Base-by-base conservation (phyloP, 2,888 invertebrate genomes). In the Xestia sexstrigata region DNA sequence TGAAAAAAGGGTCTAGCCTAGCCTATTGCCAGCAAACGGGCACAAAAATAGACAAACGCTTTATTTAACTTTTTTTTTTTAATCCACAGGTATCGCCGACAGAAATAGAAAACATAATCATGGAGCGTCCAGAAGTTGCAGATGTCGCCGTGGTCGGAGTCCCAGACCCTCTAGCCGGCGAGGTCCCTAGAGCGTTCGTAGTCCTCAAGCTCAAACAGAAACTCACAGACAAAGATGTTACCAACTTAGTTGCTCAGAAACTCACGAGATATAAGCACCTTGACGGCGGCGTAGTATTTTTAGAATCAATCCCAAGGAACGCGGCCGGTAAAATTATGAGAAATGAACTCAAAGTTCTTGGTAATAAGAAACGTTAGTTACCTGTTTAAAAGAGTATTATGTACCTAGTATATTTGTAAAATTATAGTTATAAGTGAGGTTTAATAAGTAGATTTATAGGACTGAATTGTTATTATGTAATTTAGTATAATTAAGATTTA, bases 81-180 rank as follows among this genome's bases (percentile, higher is more conserved):
- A 20, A n/a, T 74, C 89, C 88, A 83, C 95, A 98, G 98, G 98
- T 99, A 47, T 98, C 99, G 0, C 99, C 99, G 39, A 98, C 98
- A 4, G 99, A 99, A 95, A 93, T 99, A 78, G 99, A 99, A 94
- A 98, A 97, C 85, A 92, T 98, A 11, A 97, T 99, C 63, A 96
- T 98, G 92, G 97, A 98, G 91, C 97, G 97, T 83, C 97, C 98
- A 0, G 97, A 97, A 78, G 97, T 99, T 20, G 97, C 97, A 0
- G 98, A 98, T 91, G 98, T 97, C 1, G 98, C 98, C 0, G 98
- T 98, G 0, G 97, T 98, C 17, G 98, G 98, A 1, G 96, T 98
- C 35, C 97, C 98, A 0, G 97, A 98, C 89, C 95, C 97, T 0
- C 90, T 97, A 39, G 97, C 98, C 0, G 98, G 98, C 0, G 98